Evolutionary conservation across 2,888 invertebrate species (phyloP).

Genomic region (Platycheirus rosarum): DNA sequence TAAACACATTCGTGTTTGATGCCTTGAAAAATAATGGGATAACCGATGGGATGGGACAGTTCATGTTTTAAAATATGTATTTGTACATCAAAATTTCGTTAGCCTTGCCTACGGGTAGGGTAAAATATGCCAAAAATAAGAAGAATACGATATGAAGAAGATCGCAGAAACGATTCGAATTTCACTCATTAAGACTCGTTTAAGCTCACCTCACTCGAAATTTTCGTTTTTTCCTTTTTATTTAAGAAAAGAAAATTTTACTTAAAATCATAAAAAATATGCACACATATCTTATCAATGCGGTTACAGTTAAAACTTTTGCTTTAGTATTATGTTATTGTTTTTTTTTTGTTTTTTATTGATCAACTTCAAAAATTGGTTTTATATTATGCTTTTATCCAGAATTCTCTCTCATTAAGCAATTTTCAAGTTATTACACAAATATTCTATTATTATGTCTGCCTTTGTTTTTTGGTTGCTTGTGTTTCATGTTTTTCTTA

Average conservation of each 20-base stretch:
- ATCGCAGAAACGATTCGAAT: no score
- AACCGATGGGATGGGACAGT: no score
- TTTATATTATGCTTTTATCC: slow-evolving; percentile 40
- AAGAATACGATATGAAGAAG: no score
- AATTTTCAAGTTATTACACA: slow-evolving; percentile 46
- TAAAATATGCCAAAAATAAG: no score
- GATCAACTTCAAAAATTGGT: slow-evolving; percentile 56
- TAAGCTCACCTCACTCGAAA: no score
- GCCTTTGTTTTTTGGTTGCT: slow-evolving; percentile 69
- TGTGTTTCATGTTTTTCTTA: slow-evolving; percentile 58
- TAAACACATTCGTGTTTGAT: no score
- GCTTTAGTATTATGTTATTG: no score
- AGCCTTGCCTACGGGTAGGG: no score
- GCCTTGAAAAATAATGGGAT: no score
- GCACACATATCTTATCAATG: slow-evolving; percentile 72
- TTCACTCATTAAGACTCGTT: no score
- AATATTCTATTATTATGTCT: slow-evolving; percentile 65
- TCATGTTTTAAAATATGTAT: no score
- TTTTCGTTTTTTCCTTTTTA: slow-evolving; percentile 70
- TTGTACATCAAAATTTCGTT: no score
- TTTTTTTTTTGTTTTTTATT: slow-evolving; percentile 49
- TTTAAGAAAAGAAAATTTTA: slow-evolving; percentile 69
- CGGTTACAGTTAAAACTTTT: slow-evolving; percentile 63
- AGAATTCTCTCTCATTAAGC: slow-evolving; percentile 51
- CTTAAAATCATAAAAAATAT: slow-evolving; percentile 68